Conservation (phyloP, 2,888 invertebrate species). For the Neuroscelio doddi region DNA sequence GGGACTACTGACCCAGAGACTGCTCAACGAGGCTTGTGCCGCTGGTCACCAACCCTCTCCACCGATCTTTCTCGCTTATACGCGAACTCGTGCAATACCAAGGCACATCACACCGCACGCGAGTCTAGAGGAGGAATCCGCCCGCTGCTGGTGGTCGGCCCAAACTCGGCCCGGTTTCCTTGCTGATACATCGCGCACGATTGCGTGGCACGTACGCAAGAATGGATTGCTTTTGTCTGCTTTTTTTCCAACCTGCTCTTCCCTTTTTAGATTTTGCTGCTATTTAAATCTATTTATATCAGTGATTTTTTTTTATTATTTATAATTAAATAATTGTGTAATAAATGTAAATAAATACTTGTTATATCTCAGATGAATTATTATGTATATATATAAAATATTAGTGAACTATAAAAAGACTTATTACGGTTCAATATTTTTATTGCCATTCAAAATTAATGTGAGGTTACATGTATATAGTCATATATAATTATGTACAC, state of each 20-base stretch:
- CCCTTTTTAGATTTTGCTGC: conserved; percentile 3
- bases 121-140: conserved; percentile 25
- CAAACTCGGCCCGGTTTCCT: conserved; percentile 46
- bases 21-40: conserved; percentile 35
- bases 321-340: too few relatives aligned
- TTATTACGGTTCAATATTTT: too few relatives aligned
- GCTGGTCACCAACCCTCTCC: conserved; percentile 44
- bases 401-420: too few relatives aligned
- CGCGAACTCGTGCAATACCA: conserved; percentile 41
- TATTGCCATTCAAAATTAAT: too few relatives aligned
- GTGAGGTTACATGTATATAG: too few relatives aligned
- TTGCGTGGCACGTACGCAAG: conserved; percentile 37
- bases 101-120: conserved; percentile 25
- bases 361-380: too few relatives aligned
- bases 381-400: too few relatives aligned
- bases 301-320: too few relatives aligned
- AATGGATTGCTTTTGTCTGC: conserved; percentile 25
- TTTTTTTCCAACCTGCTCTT: conserved; percentile 16
- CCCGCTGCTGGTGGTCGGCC: conserved; percentile 17
- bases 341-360: too few relatives aligned
- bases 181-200: conserved; percentile 28
- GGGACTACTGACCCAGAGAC: conserved; percentile 58
- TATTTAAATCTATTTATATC: too few relatives aligned
- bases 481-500: too few relatives aligned
- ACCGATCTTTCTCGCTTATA: conserved; percentile 14